Conservation (phyloP, 1,140 invertebrate species). For the Drosophila punjabiensis region DNA sequence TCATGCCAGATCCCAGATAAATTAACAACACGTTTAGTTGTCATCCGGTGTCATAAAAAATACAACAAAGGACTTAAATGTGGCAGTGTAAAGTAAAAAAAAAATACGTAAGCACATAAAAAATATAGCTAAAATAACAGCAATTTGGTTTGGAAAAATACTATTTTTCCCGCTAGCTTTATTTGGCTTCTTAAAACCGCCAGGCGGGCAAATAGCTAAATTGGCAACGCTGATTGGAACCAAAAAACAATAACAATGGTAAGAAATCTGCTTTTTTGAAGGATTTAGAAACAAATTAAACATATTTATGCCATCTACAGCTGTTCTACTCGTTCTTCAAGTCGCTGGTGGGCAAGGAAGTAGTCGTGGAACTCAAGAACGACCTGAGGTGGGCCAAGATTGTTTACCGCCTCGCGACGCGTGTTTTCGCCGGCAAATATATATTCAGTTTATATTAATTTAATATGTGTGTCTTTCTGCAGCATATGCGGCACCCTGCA, state of each 20-base stretch:
- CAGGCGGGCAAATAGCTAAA: no score
- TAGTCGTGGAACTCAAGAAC: slow-evolving; percentile 99
- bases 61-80: no score
- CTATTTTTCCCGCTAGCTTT: no score
- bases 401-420: slow-evolving; percentile 21
- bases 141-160: no score
- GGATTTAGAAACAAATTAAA: neutral
- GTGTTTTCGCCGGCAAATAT: slow-evolving; percentile 20
- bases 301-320: slow-evolving; percentile 70
- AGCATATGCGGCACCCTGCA: slow-evolving; percentile 99
- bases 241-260: slow-evolving; percentile 53
- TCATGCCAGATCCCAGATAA: no score
- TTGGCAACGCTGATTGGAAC: neutral
- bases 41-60: no score
- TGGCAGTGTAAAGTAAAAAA: no score
- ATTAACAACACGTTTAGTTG: no score
- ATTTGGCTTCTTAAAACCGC: no score
- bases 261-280: neutral
- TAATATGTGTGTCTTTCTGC: slow-evolving; percentile 39
- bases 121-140: no score
- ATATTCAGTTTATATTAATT: neutral
- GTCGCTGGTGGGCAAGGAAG: slow-evolving; percentile 99
- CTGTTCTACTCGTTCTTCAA: slow-evolving; percentile 99
- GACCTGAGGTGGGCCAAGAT: slow-evolving; percentile 92
- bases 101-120: no score